Base-by-base conservation (phyloP, 2,113 vertebrate species). In the Peromyscus maniculatus region DNA sequence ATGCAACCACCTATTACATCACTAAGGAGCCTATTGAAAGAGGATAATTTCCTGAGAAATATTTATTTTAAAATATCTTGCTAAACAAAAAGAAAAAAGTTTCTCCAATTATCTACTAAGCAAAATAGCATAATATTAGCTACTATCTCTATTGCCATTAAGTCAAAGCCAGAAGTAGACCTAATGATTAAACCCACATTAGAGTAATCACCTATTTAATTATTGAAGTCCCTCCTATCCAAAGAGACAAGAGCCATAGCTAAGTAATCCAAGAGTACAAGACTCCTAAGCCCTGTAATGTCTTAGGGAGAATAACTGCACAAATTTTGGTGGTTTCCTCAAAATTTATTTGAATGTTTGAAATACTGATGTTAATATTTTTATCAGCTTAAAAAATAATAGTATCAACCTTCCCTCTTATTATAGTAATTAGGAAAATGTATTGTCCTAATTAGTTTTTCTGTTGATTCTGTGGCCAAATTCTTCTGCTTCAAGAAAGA, bases 201-300 rank as follows among this genome's bases (percentile, higher is more conserved):
- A 90, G 10, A 92, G 69, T 36, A 93, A 96, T 88, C 84, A 93
- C 49, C 67, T 49, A 77, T 69, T 95, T 97, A 97, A 95, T 95
- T 95, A 96, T 52, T 93, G 8, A 93, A 80, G 31, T 89, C 43
- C 75, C 59, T 80, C 72, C 46, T 87, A 97, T 55, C 24, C 75
- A 69, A 94, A 95, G 36, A 87, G 24, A 87, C 28, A 89, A 93
- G 94, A 94, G 64, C 17, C 57, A 80, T 49, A 87, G 86, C 59
- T 91, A 74, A 84, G 67, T 49, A 94, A 91, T 71, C 4, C 28
- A 72, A 79, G 1, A 97, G 7, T 21, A 62, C 10, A 95, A 80
- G 39, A 24, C 74, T 96, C 39, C 49, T 5, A 77, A 78, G 36
- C 21, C 69, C 69, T 72, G 3, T 72, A n/a, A 96, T 93, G 46